Base-by-base conservation (phyloP, 1,140 invertebrate genomes). In the Conus betulinus region DNA sequence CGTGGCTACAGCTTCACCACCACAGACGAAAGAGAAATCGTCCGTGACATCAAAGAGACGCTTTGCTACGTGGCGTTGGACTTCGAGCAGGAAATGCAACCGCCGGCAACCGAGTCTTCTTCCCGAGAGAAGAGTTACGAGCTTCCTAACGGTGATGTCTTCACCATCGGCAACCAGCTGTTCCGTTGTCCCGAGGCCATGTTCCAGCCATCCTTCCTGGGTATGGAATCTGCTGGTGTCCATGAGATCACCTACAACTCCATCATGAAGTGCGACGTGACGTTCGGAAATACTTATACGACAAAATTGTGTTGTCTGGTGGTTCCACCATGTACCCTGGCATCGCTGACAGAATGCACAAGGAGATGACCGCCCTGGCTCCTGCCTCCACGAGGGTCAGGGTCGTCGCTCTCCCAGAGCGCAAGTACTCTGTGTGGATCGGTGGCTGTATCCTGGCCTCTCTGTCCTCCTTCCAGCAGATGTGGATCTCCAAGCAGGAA, bases 1-100 rank as follows among this genome's bases (percentile, higher is more conserved):
- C 96, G 98, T 95, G 98, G 98, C 92, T 99, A 99, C 96, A 98
- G 97, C 53, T 99, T 99, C 97, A 99, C 98, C 93, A 99, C 98
- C 92, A 99, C 96, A 52, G 92, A 92, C 25, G 93, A 93, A 85
- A 82, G 92, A 89, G 93, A 93, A 89, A 93, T 93, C 81, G 93
- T 93, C 8, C 86, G 93, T 87, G 92, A 93, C 86, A 93, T 93
- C 88, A 96, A 98, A 96, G 98, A 98, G 95, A 98, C 98, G 95
- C 96, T 98, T 84, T 98, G 98, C 96, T 98, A 98, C 94, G 97
- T 99, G 84, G 98, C 98, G 83, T 96, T 98, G 55, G 98, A 99
- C 96, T 99, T 98, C 95, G 98, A 99, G 96, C 98, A 98, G 96
- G 98, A 99, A 96, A 99, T 99, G 98, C 97, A 97, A 93, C 98